These are phyloP conservation scores for Melanotaenia pygmaea DNA, from an alignment of 2,797 vertebrate genomes.

Conservation along the genomic window DNA sequence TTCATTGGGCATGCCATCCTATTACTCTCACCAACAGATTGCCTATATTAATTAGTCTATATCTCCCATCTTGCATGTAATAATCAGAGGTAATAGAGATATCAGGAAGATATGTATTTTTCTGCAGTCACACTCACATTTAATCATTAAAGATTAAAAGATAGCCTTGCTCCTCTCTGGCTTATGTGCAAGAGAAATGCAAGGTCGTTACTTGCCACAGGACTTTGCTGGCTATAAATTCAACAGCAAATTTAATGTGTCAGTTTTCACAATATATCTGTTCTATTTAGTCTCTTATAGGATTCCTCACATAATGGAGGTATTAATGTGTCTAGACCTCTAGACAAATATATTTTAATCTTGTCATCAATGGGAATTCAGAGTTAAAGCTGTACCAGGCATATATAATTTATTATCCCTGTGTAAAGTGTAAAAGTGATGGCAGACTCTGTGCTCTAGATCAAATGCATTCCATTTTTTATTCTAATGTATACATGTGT, in stretches of 20 bases:
- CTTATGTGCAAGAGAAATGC: constrained; percentile 28
- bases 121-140: constrained; percentile 61
- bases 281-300: constrained; percentile 22
- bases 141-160: constrained; percentile 71
- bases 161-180: constrained; percentile 34
- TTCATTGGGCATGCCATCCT: constrained; percentile 57
- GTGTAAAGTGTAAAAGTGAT: neutral
- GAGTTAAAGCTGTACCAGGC: constrained; percentile 20
- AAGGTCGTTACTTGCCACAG: constrained; percentile 37
- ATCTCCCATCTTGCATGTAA: constrained; percentile 72
- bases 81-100: constrained; percentile 75
- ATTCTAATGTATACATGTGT: constrained; percentile 25
- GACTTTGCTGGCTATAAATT: constrained; percentile 29
- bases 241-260: constrained; percentile 31
- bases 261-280: constrained; percentile 44
- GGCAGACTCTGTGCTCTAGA: constrained; percentile 16
- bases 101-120: constrained; percentile 69
- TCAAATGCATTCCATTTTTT: constrained; percentile 25
- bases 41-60: constrained; percentile 76
- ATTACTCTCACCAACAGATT: constrained; percentile 76
- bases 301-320: constrained; percentile 22
- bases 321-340: constrained; percentile 37
- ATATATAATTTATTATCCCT: constrained; percentile 4
- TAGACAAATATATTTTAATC: constrained; percentile 33
- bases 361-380: constrained; percentile 39